These are phyloP conservation scores for Muscicapa striata DNA, from an alignment of 2,797 vertebrate genomes.

Conservation along the genomic window DNA sequence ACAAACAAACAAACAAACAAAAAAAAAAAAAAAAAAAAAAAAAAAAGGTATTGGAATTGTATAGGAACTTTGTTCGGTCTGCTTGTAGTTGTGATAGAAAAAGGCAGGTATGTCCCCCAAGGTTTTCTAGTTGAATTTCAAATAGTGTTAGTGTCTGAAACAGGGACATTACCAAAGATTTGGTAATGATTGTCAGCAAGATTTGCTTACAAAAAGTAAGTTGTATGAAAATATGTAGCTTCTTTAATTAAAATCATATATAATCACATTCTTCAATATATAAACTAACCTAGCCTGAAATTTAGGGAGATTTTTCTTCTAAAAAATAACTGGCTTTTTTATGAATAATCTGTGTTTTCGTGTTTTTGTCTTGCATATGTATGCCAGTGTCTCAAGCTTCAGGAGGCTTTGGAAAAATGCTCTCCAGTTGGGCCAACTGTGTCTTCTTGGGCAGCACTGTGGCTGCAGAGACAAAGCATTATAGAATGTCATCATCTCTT, in stretches of 20 bases:
- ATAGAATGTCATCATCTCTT: neutral
- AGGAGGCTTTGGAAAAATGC: neutral
- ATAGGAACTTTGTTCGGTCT: rapidly evolving
- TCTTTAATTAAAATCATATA: neutral
- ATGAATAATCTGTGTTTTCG: neutral
- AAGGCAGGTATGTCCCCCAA: neutral
- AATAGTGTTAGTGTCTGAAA: neutral
- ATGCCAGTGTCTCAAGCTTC: neutral
- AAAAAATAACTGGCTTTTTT: neutral
- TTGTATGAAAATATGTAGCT: neutral
- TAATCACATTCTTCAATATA: neutral
- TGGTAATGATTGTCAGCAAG: rapidly evolving
- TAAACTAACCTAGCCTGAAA: neutral
- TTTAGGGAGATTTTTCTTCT: neutral
- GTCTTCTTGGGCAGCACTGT: neutral
- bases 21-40: neutral
- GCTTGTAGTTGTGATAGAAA: neutral
- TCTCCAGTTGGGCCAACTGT: neutral
- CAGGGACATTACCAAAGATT: neutral
- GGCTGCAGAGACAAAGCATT: neutral
- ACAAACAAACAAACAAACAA: neutral
- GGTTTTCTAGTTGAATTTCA: neutral
- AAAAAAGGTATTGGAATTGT: neutral
- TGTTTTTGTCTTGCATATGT: neutral
- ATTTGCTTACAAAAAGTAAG: neutral